These are phyloP conservation scores for Mycogona germanica DNA, from an alignment of 2,888 invertebrate species.

Conservation along the genomic window DNA sequence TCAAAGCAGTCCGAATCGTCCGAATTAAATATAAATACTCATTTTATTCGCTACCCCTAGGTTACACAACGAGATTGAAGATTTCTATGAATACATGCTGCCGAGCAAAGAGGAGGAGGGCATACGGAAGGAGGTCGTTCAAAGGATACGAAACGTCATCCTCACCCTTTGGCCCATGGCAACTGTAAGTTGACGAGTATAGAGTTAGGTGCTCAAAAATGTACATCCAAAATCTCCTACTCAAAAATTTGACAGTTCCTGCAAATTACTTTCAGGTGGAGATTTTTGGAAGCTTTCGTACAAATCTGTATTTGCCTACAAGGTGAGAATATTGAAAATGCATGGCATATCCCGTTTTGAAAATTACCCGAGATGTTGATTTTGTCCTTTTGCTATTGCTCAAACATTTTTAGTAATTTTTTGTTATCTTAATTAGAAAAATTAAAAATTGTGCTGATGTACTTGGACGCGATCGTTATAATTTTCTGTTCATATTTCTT, in stretches of 20 bases:
- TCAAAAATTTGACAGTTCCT: not conserved
- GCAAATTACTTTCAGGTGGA: constrained; percentile 50
- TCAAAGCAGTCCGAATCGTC: too few relatives aligned
- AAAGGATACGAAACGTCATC: constrained; percentile 76
- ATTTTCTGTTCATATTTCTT: constrained; percentile 23
- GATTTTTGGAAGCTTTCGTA: constrained; percentile 95
- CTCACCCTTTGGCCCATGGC: constrained; percentile 84
- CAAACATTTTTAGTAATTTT: not conserved
- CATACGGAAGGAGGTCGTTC: constrained; percentile 77
- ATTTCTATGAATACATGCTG: constrained; percentile 90
- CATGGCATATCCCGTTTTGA: not conserved
- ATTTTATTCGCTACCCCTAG: constrained; percentile 39
- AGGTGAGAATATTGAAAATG: constrained; percentile 43
- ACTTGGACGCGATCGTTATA: not conserved
- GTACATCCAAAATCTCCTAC: not conserved
- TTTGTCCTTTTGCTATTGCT: not conserved
- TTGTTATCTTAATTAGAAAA: not conserved
- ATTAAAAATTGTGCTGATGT: not conserved
- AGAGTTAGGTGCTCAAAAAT: not conserved
- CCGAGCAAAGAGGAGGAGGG: constrained; percentile 84
- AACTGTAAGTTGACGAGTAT: constrained; percentile 29
- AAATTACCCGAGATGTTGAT: not conserved
- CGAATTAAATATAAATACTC: not conserved
- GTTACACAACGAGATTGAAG: constrained; percentile 93
- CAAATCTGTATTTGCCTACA: constrained; percentile 94